These are phyloP conservation scores for Amblyjoppa proteus DNA, from an alignment of 2,888 invertebrate species.

Conservation along the genomic window DNA sequence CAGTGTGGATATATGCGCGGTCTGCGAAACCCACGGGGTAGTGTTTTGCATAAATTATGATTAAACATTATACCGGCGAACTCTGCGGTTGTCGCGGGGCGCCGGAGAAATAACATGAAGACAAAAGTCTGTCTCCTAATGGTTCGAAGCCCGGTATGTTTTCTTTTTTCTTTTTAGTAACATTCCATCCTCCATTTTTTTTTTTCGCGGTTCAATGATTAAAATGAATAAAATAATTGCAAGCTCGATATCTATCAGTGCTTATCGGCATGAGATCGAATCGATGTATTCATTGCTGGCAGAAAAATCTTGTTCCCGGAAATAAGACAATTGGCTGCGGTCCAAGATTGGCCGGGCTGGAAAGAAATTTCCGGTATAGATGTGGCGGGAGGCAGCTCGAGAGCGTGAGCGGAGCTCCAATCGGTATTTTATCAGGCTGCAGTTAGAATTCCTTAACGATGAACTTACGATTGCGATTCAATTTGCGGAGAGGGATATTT, in stretches of 20 bases:
- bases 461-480: conserved; percentile 74
- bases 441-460: conserved; percentile 77
- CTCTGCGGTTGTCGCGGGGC: neutral
- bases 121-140: conserved; percentile 21
- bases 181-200: neutral
- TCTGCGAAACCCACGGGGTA: conserved; percentile 30
- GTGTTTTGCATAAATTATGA: conserved; percentile 70
- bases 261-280: conserved; percentile 35
- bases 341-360: conserved; percentile 46
- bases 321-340: conserved; percentile 56
- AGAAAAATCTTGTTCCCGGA: conserved; percentile 44
- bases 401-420: conserved; percentile 55
- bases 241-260: conserved; percentile 63
- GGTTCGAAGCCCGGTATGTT: neutral
- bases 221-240: neutral
- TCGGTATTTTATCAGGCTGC: conserved; percentile 74
- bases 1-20: conserved; percentile 22
- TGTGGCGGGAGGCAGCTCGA: neutral
- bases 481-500: conserved; percentile 71
- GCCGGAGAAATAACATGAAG: conserved; percentile 20
- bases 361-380: conserved; percentile 56
- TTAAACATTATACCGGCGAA: conserved; percentile 61
- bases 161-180: neutral
- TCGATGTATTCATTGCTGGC: conserved; percentile 56
- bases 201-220: neutral